Conservation (phyloP, 2,113 vertebrate genomes). For the Pomatostomus ruficeps region DNA sequence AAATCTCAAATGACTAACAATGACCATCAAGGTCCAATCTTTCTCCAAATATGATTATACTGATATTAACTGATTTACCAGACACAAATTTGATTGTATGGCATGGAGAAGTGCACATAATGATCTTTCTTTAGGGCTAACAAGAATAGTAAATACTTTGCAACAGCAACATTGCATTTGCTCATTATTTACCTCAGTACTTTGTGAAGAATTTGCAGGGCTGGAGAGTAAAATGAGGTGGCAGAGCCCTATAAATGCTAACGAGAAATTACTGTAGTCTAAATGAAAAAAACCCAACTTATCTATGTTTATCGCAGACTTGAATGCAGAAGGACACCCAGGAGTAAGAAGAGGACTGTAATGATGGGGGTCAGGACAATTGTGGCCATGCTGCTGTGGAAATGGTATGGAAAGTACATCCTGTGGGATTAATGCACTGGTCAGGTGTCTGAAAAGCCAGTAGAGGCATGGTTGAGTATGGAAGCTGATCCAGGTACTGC, state of each 20-base stretch:
- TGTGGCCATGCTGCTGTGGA: accelerated
- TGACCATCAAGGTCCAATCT: background rate
- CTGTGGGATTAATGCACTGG: background rate
- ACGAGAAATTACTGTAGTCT: background rate
- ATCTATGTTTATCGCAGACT: background rate
- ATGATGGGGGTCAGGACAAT: background rate
- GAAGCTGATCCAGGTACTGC: background rate
- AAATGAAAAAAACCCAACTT: background rate
- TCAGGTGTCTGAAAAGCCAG: background rate
- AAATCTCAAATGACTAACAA: background rate
- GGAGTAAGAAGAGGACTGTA: background rate
- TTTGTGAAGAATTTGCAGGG: background rate
- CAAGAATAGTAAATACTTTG: background rate
- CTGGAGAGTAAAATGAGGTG: background rate
- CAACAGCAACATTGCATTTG: background rate
- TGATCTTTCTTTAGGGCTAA: background rate
- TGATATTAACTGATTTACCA: background rate
- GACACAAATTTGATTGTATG: background rate
- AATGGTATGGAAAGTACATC: background rate
- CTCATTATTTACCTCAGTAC: background rate
- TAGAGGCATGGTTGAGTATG: background rate
- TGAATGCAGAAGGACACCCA: background rate
- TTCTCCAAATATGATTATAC: background rate
- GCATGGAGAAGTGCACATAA: background rate
- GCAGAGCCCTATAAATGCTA: background rate